Percentiles rank a stretch among this genome's conserved stretches.
Evolutionary conservation across 2,113 vertebrate genomes (phyloP).

Genomic region (Cebidichthys violaceus): DNA sequence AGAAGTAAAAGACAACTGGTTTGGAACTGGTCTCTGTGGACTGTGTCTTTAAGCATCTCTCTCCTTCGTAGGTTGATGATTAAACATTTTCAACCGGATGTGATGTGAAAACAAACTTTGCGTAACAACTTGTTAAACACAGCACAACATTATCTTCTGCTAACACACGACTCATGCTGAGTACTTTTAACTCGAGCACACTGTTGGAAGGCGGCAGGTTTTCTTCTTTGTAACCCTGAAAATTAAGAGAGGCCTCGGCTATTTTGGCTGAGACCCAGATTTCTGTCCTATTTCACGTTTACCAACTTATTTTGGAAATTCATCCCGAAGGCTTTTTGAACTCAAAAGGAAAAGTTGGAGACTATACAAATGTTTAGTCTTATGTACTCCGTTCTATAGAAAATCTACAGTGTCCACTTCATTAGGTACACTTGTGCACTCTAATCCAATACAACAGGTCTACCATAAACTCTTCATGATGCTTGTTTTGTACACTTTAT

Average conservation of each 20-base stretch:
- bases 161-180: not conserved
- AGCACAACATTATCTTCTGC: not conserved
- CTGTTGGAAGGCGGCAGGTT: not conserved
- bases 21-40: not conserved
- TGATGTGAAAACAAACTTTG: not conserved
- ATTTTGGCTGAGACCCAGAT: slow-evolving; percentile 41
- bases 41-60: not conserved
- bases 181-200: not conserved
- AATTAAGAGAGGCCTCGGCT: not conserved
- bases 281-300: slow-evolving; percentile 36
- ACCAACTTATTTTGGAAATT: slow-evolving; percentile 3
- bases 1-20: not conserved
- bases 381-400: not conserved
- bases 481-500: not conserved
- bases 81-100: slow-evolving; percentile 8
- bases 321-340: not conserved
- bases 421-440: not conserved
- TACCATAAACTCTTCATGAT: not conserved
- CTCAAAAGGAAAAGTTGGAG: not conserved
- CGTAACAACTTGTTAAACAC: not conserved
- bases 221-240: not conserved
- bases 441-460: not conserved
- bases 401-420: not conserved
- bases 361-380: not conserved
- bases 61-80: slow-evolving; percentile 9